A percentile compares a stretch with the other conserved stretches of the same genome.
Conservation (phyloP, 2,113 vertebrate species). For the Sminthopsis crassicaudata region DNA sequence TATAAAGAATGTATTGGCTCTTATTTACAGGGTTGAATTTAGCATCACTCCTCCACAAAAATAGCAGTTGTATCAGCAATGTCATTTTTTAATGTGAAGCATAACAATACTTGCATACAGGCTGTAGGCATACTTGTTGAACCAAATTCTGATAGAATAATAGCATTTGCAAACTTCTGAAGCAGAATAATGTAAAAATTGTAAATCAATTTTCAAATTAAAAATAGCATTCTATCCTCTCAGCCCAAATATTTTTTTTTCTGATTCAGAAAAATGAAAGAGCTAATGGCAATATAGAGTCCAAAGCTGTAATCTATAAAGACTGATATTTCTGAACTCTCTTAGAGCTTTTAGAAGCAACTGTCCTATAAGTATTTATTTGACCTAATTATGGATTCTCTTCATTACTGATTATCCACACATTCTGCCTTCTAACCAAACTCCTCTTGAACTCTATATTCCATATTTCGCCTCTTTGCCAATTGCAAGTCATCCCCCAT, state of each 20-base stretch:
- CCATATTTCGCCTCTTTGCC: not conserved
- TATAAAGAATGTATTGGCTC: not conserved
- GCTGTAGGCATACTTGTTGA: not conserved
- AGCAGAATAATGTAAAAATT: slow-evolving; percentile 3
- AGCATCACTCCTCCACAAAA: not conserved
- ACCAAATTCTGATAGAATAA: not conserved
- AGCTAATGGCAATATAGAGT: not conserved
- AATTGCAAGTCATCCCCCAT: not conserved
- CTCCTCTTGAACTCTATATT: not conserved
- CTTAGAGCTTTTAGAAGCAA: not conserved
- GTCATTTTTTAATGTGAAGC: not conserved
- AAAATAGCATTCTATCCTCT: not conserved
- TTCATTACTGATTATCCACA: not conserved
- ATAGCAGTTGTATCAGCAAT: not conserved
- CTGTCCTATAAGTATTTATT: not conserved
- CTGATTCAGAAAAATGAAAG: not conserved
- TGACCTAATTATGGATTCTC: not conserved
- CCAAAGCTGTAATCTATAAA: not conserved
- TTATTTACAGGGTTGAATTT: not conserved
- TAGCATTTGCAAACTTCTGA: not conserved
- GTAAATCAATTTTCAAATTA: not conserved
- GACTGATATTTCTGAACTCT: not conserved
- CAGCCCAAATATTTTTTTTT: not conserved
- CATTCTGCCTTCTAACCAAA: not conserved
- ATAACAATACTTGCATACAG: not conserved